Evolutionary conservation across 2,888 invertebrate genomes (phyloP).

Genomic region (Bembecia ichneumoniformis): DNA sequence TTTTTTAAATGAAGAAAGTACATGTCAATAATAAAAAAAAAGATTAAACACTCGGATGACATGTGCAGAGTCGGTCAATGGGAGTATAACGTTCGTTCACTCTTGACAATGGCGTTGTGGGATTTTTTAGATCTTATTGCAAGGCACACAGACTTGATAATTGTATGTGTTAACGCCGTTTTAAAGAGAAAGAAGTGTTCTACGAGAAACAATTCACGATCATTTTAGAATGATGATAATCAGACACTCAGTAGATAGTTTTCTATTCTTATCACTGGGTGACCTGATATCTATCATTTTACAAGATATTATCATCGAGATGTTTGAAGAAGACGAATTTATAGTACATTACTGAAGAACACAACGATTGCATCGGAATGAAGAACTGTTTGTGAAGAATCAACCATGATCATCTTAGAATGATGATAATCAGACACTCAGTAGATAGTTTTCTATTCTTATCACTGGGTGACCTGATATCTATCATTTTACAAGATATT

Average conservation of each 20-base stretch:
- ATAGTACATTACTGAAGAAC: no score
- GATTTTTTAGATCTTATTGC: no score
- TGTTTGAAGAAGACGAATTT: no score
- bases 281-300: conserved; percentile 4
- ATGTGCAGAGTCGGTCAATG: conserved; percentile 11
- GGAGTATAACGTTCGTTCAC: conserved; percentile 3
- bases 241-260: conserved; percentile 17
- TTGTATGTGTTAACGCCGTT: no score
- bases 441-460: conserved; percentile 18
- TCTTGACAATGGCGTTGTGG: no score
- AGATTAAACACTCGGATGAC: conserved; percentile 1
- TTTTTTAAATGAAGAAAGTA: no score
- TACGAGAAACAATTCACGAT: not conserved
- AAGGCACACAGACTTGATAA: no score
- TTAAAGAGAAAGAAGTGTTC: no score
- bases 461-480: conserved; percentile 21
- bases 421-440: conserved; percentile 8
- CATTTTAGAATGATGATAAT: conserved; percentile 3
- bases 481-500: conserved; percentile 8
- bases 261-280: conserved; percentile 24
- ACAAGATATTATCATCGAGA: no score
- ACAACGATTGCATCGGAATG: no score
- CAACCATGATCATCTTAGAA: not conserved
- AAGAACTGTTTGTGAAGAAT: no score
- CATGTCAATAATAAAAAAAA: not conserved